Conservation (phyloP, 2,113 vertebrate genomes). For the Megaceryle maxima region DNA sequence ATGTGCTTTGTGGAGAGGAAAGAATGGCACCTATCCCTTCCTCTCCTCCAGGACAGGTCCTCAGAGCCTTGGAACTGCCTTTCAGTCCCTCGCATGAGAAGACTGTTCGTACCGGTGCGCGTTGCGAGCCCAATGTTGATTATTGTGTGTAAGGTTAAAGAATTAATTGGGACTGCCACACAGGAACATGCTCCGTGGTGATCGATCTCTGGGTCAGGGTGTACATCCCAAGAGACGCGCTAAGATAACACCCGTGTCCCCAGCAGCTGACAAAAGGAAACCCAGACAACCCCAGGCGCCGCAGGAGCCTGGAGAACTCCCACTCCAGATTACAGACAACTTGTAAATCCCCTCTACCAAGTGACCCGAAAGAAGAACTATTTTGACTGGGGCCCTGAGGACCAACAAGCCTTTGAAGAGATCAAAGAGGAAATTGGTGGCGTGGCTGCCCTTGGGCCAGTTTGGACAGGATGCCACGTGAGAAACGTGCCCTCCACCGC, state of each 20-base stretch:
- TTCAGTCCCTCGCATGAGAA: not conserved
- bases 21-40: not conserved
- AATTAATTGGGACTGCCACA: not conserved
- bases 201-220: not conserved
- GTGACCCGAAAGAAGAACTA: not conserved
- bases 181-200: rapidly evolving
- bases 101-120: rapidly evolving
- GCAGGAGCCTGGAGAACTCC: not conserved
- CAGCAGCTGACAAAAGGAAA: not conserved
- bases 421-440: not conserved
- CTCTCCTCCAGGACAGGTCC: not conserved
- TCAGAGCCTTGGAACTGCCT: not conserved
- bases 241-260: not conserved
- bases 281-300: not conserved
- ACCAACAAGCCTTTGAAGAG: not conserved
- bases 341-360: not conserved
- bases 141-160: not conserved
- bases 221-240: not conserved
- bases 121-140: not conserved
- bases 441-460: not conserved
- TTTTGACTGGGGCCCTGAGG: not conserved
- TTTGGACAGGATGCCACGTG: not conserved
- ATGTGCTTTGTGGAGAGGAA: not conserved
- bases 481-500: not conserved
- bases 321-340: not conserved